Evolutionary conservation across 2,888 invertebrate genomes (phyloP).

Genomic region (Cremastinae sp.): DNA sequence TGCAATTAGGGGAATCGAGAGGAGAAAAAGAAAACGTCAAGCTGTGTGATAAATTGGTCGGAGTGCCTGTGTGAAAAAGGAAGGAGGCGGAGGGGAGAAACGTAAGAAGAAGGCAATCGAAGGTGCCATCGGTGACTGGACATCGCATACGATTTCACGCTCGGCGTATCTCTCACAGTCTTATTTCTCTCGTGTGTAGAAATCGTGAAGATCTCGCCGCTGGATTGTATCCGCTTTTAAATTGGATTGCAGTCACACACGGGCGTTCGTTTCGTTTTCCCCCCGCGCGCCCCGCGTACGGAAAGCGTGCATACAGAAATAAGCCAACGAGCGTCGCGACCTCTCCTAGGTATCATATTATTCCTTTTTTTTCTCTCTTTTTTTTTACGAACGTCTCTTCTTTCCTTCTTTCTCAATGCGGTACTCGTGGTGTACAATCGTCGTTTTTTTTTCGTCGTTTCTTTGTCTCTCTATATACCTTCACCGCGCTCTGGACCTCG

Average conservation of each 20-base stretch:
- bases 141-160: conserved; percentile 81
- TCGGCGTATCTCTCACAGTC: conserved; percentile 72
- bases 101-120: conserved; percentile 67
- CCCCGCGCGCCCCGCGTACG: neutral
- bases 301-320: neutral
- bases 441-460: conserved; percentile 30
- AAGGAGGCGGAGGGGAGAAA: conserved; percentile 46
- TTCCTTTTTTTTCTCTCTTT: conserved; percentile 30
- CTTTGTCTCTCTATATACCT: conserved; percentile 34
- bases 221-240: conserved; percentile 79
- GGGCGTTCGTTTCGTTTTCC: conserved; percentile 46
- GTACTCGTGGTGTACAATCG: conserved; percentile 30
- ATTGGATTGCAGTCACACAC: conserved; percentile 78
- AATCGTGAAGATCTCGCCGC: conserved; percentile 80
- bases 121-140: conserved; percentile 80
- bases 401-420: conserved; percentile 22
- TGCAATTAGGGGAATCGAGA: neutral
- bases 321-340: conserved; percentile 44
- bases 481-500: conserved; percentile 51
- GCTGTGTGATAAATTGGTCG: conserved; percentile 27
- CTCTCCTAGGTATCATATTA: conserved; percentile 50
- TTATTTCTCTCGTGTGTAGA: conserved; percentile 80
- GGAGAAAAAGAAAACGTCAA: conserved; percentile 1
- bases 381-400: conserved; percentile 15
- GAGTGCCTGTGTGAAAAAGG: conserved; percentile 22